Evolutionary conservation across 2,888 invertebrate species (phyloP).

Genomic region (Nomada ferruginata): DNA sequence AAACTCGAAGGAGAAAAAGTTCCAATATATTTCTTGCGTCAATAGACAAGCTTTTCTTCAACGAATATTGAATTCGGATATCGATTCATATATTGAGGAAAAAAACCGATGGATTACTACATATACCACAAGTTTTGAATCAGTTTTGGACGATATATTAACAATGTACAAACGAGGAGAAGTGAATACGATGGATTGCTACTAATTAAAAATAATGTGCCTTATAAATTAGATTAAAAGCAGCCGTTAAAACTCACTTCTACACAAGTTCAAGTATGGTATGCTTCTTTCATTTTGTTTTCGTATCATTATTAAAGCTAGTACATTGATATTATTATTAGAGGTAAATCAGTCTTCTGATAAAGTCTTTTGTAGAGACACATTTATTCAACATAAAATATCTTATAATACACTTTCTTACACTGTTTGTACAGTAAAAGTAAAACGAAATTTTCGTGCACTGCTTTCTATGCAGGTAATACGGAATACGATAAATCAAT

Average conservation of each 20-base stretch:
- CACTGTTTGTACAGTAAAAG: no score
- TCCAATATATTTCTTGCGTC: slow-evolving; percentile 80
- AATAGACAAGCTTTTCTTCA: slow-evolving; percentile 87
- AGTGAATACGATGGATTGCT: slow-evolving; percentile 90
- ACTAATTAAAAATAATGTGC: slow-evolving; percentile 82
- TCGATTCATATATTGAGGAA: slow-evolving; percentile 87
- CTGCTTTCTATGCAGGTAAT: slow-evolving; percentile 8
- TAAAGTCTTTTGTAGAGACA: slow-evolving; percentile 5
- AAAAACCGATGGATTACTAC: slow-evolving; percentile 89
- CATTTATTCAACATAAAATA: slow-evolving; percentile 25
- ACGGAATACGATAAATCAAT: slow-evolving; percentile 4
- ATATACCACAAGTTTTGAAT: slow-evolving; percentile 88
- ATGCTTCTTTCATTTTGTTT: slow-evolving; percentile 6
- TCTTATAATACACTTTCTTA: neutral
- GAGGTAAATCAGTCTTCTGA: neutral
- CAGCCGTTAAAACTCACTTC: neutral
- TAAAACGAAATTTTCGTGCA: neutral
- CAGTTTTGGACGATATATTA: slow-evolving; percentile 90
- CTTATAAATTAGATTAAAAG: neutral
- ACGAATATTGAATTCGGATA: slow-evolving; percentile 86
- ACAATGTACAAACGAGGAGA: slow-evolving; percentile 86
- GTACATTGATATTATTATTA: neutral
- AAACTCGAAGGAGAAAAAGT: slow-evolving; percentile 75
- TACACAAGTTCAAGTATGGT: slow-evolving; percentile 1
- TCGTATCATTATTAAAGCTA: neutral